Evolutionary conservation across 2,113 vertebrate genomes (phyloP).

Genomic region (Rhineura floridana): DNA sequence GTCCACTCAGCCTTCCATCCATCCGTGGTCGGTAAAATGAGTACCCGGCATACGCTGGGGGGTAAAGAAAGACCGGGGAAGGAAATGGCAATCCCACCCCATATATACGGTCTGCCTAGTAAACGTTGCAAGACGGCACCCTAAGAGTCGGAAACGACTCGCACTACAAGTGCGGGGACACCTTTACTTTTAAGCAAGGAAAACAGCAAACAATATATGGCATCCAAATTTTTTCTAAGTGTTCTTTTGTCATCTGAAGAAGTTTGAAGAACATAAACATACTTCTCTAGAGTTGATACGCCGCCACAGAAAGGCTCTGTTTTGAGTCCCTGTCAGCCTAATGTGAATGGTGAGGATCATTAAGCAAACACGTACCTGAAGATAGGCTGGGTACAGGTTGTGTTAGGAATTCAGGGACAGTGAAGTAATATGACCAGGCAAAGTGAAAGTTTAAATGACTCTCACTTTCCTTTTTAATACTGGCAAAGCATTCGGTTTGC

Average conservation of each 20-base stretch:
- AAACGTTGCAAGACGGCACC: too few relatives aligned
- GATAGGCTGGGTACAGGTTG: not conserved
- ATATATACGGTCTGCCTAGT: too few relatives aligned
- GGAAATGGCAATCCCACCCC: too few relatives aligned
- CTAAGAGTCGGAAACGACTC: too few relatives aligned
- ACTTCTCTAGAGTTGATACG: not conserved
- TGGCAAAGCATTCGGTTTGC: slow-evolving; percentile 27
- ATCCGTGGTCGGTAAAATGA: too few relatives aligned
- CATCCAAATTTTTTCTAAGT: not conserved
- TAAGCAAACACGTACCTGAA: not conserved
- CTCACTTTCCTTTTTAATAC: slow-evolving; percentile 13
- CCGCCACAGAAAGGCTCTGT: not conserved
- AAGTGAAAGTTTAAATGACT: not conserved
- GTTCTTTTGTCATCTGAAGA: not conserved
- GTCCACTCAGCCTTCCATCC: too few relatives aligned
- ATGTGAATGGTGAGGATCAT: not conserved
- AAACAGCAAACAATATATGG: slow-evolving; percentile 10
- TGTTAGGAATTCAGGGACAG: not conserved
- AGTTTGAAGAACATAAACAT: not conserved
- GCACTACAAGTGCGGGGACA: too few relatives aligned
- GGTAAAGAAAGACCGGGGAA: too few relatives aligned
- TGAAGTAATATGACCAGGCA: not conserved
- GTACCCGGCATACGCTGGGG: too few relatives aligned
- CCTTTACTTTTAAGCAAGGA: too few relatives aligned
- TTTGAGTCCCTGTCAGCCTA: not conserved